These are phyloP conservation scores for Eubucco bourcierii DNA, from an alignment of 2,113 vertebrate genomes.

Conservation along the genomic window DNA sequence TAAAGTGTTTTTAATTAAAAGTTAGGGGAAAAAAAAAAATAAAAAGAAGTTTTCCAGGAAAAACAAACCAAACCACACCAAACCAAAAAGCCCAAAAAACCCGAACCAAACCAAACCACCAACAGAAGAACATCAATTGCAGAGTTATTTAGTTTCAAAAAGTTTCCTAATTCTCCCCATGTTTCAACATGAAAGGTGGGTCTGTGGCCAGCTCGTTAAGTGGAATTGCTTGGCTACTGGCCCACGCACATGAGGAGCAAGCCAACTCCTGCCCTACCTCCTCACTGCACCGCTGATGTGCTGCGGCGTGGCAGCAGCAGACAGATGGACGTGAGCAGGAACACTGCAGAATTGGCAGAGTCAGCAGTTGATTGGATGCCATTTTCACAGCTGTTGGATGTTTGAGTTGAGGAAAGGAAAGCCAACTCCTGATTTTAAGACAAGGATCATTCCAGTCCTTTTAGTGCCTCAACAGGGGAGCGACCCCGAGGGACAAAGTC, in stretches of 20 bases:
- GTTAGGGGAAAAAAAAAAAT: background rate
- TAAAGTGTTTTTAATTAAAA: slow-evolving; percentile 63
- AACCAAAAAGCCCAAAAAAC: background rate
- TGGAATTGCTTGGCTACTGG: slow-evolving; percentile 44
- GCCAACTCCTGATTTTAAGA: background rate
- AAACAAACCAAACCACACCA: background rate
- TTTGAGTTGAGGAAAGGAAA: slow-evolving; percentile 35
- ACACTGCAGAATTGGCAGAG: background rate
- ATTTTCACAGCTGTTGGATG: slow-evolving; percentile 56
- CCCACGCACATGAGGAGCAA: slow-evolving; percentile 19
- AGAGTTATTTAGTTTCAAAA: slow-evolving; percentile 46
- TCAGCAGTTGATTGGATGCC: slow-evolving; percentile 35
- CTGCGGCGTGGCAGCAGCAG: slow-evolving; percentile 41
- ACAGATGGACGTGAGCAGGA: slow-evolving; percentile 19
- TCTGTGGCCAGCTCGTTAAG: slow-evolving; percentile 30
- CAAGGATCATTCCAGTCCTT: background rate
- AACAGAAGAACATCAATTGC: background rate
- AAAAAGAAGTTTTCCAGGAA: background rate
- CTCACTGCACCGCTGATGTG: background rate
- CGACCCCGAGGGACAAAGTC: background rate
- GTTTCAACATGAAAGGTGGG: slow-evolving; percentile 29
- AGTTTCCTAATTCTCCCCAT: slow-evolving; percentile 14
- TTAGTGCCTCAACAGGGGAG: background rate
- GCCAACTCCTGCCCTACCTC: background rate
- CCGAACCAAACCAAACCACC: background rate